Base-by-base conservation (phyloP, 92 coral and sea anemone genomes). In the Metridium senile region DNA sequence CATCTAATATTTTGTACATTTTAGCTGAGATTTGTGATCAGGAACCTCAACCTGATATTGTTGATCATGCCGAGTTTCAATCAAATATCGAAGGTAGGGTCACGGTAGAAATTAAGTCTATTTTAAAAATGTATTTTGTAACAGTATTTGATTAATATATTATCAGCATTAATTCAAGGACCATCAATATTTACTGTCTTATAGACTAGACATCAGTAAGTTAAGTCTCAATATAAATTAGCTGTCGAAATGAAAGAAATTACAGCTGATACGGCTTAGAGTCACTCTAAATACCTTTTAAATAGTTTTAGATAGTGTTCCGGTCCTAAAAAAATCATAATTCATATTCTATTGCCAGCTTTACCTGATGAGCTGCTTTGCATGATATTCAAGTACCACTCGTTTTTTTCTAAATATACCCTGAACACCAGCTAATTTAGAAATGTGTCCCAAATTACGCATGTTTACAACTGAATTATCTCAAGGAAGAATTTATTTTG, bases 291-390 rank as follows among this genome's bases (percentile, higher is more conserved):
- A 68, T 68, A 68, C 27, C 32, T 68, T 68, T 26, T 68, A 53
- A 53, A 26, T 68, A 68, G 32, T 68, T 26, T 68, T 68, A 68
- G 32, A 26, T 51, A 68, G 47, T 26, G n/a, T n/a, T n/a, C n/a
- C n/a, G n/a, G n/a, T n/a, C n/a, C n/a, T 68, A 7, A 45, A 45
- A 45, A 26, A 68, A 68, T 0, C 73, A 27, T 68, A 68, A 26
- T 68, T 68, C 73, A 8, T 21, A 54, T 75, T 63, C 31, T 75
- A 18, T 56, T 75, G 45, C 39, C 83, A 79, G 77, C 83, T 69
- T 79, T 79, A 45, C 83, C 83, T 51, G 77, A 70, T 57, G 83
- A 70, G 51, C 34, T 79, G 51, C 76, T 79, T 67, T 56, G 70
- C 74, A 59, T 69, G 68, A 43, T 79, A 69, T 79, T 79, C 69